Percentiles rank a stretch among this genome's conserved stretches.
Conservation (phyloP, 2,888 invertebrate genomes). For the Nymphalis polychloros region DNA sequence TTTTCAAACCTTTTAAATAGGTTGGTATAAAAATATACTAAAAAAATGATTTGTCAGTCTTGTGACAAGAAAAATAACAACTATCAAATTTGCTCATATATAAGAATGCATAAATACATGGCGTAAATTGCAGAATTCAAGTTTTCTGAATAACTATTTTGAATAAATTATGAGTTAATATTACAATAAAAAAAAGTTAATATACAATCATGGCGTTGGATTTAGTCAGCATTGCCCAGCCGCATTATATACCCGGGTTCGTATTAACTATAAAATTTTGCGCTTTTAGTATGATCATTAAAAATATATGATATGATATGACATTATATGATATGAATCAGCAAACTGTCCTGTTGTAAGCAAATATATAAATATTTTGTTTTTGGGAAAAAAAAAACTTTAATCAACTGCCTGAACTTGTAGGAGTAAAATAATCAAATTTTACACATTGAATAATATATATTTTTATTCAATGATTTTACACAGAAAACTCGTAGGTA, state of each 20-base stretch:
- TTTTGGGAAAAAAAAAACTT: too few species aligned
- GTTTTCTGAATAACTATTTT: constrained; percentile 11
- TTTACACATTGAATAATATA: too few species aligned
- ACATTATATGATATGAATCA: too few species aligned
- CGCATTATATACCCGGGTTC: constrained; percentile 89
- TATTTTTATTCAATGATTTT: too few species aligned
- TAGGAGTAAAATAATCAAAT: too few species aligned
- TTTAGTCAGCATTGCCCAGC: constrained; percentile 84
- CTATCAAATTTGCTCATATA: not conserved
- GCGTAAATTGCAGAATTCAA: constrained; percentile 10
- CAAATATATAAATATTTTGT: too few species aligned
- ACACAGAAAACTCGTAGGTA: too few species aligned
- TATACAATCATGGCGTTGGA: constrained; percentile 73
- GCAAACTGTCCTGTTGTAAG: too few species aligned
- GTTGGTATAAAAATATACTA: not conserved
- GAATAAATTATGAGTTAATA: constrained; percentile 44
- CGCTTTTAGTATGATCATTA: too few species aligned
- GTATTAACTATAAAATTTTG: constrained; percentile 39
- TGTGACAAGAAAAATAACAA: constrained; percentile 1
- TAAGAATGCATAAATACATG: constrained; percentile 2
- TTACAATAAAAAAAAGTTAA: constrained; percentile 16
- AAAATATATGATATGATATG: too few species aligned
- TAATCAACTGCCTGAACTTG: too few species aligned
- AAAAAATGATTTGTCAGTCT: not conserved
- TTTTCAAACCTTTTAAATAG: not conserved